phyloP scores from a whole-genome alignment of 2,113 vertebrate genomes.

The Scophthalmus maximus region DNA sequence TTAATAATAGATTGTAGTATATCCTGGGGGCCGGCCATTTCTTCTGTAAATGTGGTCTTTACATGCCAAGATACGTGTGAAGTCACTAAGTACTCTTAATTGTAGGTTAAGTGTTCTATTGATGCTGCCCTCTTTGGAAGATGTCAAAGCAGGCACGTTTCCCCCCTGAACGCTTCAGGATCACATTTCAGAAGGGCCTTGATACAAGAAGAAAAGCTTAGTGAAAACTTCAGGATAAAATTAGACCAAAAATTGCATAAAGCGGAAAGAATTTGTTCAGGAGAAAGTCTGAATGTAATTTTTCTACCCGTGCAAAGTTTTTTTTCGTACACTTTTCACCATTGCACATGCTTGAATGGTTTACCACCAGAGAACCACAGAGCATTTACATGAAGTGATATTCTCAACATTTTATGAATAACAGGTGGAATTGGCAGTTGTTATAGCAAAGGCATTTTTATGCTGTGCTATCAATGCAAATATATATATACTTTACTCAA shows the following conservation, averaged over 20 bases:
- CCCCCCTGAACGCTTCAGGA: constrained; percentile 3
- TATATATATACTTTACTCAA: no score
- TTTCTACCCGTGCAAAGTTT: constrained; percentile 23
- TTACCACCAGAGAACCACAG: constrained; percentile 6
- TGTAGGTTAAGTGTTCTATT: constrained; percentile 57
- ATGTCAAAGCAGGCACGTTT: constrained; percentile 49
- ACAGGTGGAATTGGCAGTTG: background rate
- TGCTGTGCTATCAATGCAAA: background rate
- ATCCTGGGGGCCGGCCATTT: constrained; percentile 46
- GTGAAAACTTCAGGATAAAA: constrained; percentile 21
- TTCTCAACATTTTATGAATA: constrained; percentile 12
- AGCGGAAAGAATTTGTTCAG: constrained; percentile 24
- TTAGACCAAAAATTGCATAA: constrained; percentile 18
- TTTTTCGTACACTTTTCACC: constrained; percentile 10
- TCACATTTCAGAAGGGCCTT: constrained; percentile 44
- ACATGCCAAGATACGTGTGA: constrained; percentile 53
- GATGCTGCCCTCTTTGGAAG: constrained; percentile 51
- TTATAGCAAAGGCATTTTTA: background rate
- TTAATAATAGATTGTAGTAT: constrained; percentile 60
- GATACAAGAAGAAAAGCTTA: background rate
- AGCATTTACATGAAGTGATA: constrained; percentile 1
- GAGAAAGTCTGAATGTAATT: background rate
- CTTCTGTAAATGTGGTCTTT: constrained; percentile 45
- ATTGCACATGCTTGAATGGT: constrained; percentile 15
- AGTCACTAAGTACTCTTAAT: constrained; percentile 69